These are phyloP conservation scores for Pithys albifrons DNA, from an alignment of 2,113 vertebrate species.

Conservation along the genomic window DNA sequence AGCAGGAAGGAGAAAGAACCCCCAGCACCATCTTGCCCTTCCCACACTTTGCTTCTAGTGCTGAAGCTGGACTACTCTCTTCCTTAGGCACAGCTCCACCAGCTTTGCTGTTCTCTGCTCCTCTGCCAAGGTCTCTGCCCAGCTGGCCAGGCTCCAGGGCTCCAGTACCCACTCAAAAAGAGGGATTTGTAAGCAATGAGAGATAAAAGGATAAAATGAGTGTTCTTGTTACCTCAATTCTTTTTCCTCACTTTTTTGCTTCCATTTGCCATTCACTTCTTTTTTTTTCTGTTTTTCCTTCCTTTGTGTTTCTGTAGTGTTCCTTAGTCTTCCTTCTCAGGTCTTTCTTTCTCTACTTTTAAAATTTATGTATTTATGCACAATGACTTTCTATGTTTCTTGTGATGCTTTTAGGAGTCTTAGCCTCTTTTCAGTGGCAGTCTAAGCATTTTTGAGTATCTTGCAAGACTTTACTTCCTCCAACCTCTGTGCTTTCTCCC, in stretches of 20 bases:
- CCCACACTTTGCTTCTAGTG: background rate
- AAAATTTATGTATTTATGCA: background rate
- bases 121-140: background rate
- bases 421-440: background rate
- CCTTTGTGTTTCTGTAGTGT: background rate
- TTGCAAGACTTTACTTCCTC: background rate
- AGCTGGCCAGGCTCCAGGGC: background rate
- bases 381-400: background rate
- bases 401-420: background rate
- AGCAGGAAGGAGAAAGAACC: background rate
- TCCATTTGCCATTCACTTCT: background rate
- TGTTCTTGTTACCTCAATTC: background rate
- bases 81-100: background rate
- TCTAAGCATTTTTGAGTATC: background rate
- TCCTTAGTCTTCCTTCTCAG: background rate
- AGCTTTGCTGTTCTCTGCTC: background rate
- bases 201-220: background rate
- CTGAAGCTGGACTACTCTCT: background rate
- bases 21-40: background rate
- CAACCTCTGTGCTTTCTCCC: background rate
- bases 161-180: background rate
- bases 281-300: background rate
- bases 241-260: background rate
- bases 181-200: background rate
- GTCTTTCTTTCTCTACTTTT: background rate